Evolutionary conservation across 2,797 vertebrate species (phyloP).

Genomic region (Protosalanx chinensis): DNA sequence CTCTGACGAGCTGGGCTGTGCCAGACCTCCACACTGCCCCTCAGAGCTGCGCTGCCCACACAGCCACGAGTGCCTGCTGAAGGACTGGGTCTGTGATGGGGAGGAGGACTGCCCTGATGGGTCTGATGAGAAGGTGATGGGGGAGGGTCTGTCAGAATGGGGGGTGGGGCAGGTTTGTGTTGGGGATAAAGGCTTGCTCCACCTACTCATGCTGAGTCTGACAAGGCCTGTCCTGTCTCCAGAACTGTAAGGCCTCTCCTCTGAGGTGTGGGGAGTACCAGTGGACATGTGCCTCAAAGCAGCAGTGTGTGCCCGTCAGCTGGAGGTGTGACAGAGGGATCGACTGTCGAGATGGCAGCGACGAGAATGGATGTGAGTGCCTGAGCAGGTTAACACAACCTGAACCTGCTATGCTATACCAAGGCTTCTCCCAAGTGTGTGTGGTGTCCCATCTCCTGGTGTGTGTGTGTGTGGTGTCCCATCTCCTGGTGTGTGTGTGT

Average conservation of each 20-base stretch:
- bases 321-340: conserved; percentile 83
- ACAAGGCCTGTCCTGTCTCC: conserved; percentile 20
- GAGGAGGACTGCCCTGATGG: conserved; percentile 83
- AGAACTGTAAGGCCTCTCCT: conserved; percentile 68
- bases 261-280: conserved; percentile 69
- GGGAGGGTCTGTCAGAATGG: neutral
- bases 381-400: neutral
- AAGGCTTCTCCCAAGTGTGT: neutral
- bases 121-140: conserved; percentile 80
- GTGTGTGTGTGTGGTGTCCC: neutral
- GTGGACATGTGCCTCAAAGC: conserved; percentile 74
- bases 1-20: conserved; percentile 83
- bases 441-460: neutral
- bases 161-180: neutral
- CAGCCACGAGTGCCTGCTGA: conserved; percentile 80
- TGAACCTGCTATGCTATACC: neutral
- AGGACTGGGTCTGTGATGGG: conserved; percentile 86
- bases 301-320: conserved; percentile 75
- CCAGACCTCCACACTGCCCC: conserved; percentile 67
- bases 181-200: neutral
- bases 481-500: neutral
- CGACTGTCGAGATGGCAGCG: conserved; percentile 81
- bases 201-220: neutral
- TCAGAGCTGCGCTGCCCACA: conserved; percentile 66
- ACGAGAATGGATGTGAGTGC: conserved; percentile 81